A percentile compares a stretch with the other conserved stretches of the same genome.
phyloP scores from a whole-genome alignment of 2,888 invertebrate genomes.

The Nomada fucata region DNA sequence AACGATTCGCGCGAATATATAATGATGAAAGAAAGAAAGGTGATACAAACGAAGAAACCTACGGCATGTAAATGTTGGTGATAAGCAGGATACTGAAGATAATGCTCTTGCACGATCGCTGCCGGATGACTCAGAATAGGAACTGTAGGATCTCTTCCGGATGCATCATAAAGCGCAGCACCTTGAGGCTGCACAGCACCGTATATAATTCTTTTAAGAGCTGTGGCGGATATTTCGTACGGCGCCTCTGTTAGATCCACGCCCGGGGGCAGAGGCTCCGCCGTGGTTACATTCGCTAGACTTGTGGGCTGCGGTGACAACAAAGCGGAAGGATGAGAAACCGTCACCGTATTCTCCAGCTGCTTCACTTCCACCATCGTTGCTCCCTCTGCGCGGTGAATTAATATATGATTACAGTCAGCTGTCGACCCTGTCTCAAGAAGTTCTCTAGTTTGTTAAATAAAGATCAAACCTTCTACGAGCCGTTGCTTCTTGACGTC shows the following conservation, averaged over 20 bases:
- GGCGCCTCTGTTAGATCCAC: constrained; percentile 85
- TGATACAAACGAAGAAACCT: constrained; percentile 43
- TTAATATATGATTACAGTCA: too few relatives aligned
- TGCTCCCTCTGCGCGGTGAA: constrained; percentile 14
- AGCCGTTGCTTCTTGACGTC: constrained; percentile 69
- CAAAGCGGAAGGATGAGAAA: constrained; percentile 67
- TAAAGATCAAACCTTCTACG: constrained; percentile 49
- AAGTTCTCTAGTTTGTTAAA: neutral
- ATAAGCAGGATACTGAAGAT: constrained; percentile 82
- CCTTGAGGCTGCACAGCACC: constrained; percentile 77
- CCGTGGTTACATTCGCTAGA: constrained; percentile 69
- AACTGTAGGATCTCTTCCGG: constrained; percentile 78
- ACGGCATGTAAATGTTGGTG: constrained; percentile 81
- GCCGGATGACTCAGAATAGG: constrained; percentile 75
- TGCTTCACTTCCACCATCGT: constrained; percentile 32
- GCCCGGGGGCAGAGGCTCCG: constrained; percentile 86
- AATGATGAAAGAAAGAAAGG: neutral
- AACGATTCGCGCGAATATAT: too few relatives aligned
- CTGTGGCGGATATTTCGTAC: constrained; percentile 74
- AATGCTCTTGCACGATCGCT: constrained; percentile 79
- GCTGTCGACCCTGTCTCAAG: too few relatives aligned
- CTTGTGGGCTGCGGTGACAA: constrained; percentile 72
- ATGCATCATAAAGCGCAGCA: constrained; percentile 79
- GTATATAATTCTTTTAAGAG: constrained; percentile 77
- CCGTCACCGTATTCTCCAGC: constrained; percentile 47